Evolutionary conservation across 2,113 vertebrate species (phyloP), one percentile per base, ranked within the genome.

Genomic region (Picathartes gymnocephalus): DNA sequence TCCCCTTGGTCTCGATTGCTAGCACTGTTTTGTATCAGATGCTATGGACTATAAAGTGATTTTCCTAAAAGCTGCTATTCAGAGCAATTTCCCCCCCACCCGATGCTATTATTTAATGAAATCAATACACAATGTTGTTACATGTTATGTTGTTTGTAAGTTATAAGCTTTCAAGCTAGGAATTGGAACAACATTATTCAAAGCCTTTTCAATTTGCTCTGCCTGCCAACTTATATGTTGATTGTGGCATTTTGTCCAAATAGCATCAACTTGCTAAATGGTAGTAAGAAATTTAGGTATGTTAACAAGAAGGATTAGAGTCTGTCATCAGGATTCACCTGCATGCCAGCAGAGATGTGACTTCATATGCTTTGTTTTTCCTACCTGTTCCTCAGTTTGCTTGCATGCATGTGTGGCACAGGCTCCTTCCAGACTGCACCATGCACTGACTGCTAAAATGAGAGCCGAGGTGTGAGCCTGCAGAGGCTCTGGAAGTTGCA

Each of bases 71-170:
- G 93, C 89, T 0, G 5, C 73, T 92, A 20, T 79, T 93, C 53
- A 48, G 62, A 92, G 58, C 89, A 66, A 72, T 88, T 39, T n/a
- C 66, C 76, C 51, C 69, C 62, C 69, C 48, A 54, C 68, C 45
- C 39, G 3, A 53, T 88, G 95, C 95, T 94, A 89, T 95, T 96
- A 94, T 95, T 96, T 94, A 96, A 95, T 92, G 81, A 92, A 95
- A 96, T 95, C 82, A 94, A 96, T 94, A 89, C 44, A 47, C 56
- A 31, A 15, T 42, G 82, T 89, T 91, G 72, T 66, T 88, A 50
- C 40, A 44, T 62, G 72, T 88, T 86, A 44, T 2, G 48, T 42
- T 93, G 91, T 88, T 93, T 94, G 79, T 87, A 92, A 89, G 93
- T 86, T 90, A 72, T 91, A 61, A 74, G 87, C 93, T 95, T 87